Base-by-base conservation (phyloP, 1,140 invertebrate species). In the Thalassaphorura encarpata region DNA sequence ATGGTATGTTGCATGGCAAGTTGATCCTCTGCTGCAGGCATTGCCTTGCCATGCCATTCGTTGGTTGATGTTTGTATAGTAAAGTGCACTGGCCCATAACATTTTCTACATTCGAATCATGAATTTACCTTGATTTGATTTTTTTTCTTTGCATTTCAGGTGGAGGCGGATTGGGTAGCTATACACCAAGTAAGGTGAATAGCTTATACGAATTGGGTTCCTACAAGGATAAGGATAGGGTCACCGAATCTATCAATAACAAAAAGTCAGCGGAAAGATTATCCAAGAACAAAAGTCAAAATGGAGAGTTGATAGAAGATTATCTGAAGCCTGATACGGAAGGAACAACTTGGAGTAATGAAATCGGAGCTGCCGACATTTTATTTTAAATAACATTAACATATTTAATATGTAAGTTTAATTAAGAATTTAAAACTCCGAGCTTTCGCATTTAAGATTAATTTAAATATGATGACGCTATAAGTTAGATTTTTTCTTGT, bases 271-370 rank as follows among this genome's bases (percentile, higher is more conserved):
- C 42, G 26, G n/a, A 26, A 4, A 16, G 33, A n/a, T 18, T 3
- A 39, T 47, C 23, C 24, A 52, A 52, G 19, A 43, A 51, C 16
- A 36, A 54, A 28, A 45, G 55, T 27, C n/a, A n/a, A 29, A 42
- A 23, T n/a, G 41, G 24, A n/a, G 54, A 61, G 24, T 26, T 55
- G 19, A 62, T 60, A 26, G 63, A 65, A 41, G 63, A 65, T 26
- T 62, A 65, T 42, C 53, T 65, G 29, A 65, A 62, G 46, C 63
- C 63, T 13, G 58, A 60, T 31, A 52, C 60, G 24, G 51, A 52
- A 29, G 39, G 28, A 19, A 65, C 60, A 24, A 65, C 63, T 26
- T 65, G 63, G 63, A 62, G 60, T 53, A 65, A 60, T 57, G 63
- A 65, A 53, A 65, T 65, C 26, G 55, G 50, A 21, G 53, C 52